Conservation (phyloP, 2,797 vertebrate genomes). For the Sebastes oblongus region DNA sequence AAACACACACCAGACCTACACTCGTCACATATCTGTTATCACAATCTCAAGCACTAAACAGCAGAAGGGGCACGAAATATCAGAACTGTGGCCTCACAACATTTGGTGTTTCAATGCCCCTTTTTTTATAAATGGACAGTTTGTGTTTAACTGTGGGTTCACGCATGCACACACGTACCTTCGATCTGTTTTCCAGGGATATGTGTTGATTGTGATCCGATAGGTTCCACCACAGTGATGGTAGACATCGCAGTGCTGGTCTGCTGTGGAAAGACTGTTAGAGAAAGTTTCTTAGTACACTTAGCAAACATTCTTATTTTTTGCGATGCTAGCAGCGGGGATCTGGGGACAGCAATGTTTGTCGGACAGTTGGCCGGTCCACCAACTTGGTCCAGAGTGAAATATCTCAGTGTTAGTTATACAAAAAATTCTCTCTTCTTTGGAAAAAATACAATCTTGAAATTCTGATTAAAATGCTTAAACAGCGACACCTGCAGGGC, state of each 20-base stretch:
- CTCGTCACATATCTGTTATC: background rate
- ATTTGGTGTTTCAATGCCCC: background rate
- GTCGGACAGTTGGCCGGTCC: background rate
- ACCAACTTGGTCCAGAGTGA: background rate
- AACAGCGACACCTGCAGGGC: too few species aligned
- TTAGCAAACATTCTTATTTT: background rate
- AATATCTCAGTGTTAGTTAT: too few species aligned
- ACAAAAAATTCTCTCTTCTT: too few species aligned
- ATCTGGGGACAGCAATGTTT: background rate
- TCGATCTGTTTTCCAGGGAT: background rate
- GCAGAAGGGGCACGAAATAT: background rate
- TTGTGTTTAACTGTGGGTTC: background rate
- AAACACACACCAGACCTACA: fast-evolving
- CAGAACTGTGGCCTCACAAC: background rate
- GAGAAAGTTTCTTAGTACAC: background rate
- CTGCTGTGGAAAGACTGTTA: constrained; percentile 2
- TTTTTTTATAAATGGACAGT: background rate
- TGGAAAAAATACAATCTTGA: too few species aligned
- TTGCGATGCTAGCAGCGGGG: background rate
- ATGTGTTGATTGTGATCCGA: background rate
- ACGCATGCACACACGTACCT: background rate
- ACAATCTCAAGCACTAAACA: background rate
- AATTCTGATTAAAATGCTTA: too few species aligned
- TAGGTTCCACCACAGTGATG: background rate
- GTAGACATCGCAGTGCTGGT: background rate